A percentile compares a stretch with the other conserved stretches of the same genome.
phyloP scores from a whole-genome alignment of 2,113 vertebrate species.

The Megaceryle torquata region DNA sequence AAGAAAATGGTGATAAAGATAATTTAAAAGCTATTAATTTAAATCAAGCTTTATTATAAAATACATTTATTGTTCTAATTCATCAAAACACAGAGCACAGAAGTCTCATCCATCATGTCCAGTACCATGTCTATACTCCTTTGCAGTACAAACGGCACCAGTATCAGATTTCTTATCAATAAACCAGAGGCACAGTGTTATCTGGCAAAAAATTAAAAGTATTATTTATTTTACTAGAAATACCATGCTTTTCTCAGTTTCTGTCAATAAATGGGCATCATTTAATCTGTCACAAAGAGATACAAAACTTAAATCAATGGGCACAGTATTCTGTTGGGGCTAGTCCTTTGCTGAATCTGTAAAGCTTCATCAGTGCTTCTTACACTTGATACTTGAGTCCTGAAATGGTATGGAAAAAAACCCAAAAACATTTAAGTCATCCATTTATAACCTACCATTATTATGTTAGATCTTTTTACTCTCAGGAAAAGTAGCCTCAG shows the following conservation, averaged over 20 bases:
- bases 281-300: not conserved
- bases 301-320: not conserved
- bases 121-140: not conserved
- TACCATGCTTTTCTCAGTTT: not conserved
- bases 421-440: not conserved
- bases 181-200: not conserved
- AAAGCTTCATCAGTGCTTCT: not conserved
- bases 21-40: conserved; percentile 11
- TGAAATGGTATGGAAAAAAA: not conserved
- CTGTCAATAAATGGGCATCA: not conserved
- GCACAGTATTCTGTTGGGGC: not conserved
- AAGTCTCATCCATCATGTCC: not conserved
- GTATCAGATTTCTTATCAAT: not conserved
- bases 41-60: not conserved
- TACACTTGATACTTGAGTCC: not conserved
- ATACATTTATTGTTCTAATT: not conserved
- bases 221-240: not conserved
- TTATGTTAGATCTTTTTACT: not conserved
- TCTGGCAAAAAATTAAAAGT: not conserved
- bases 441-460: not conserved
- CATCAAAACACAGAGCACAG: not conserved
- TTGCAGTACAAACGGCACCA: not conserved
- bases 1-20: not conserved
- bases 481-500: not conserved
- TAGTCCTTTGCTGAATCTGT: not conserved